These are phyloP conservation scores for Dissostichus mawsoni DNA, from an alignment of 2,113 vertebrate species.

Conservation along the genomic window DNA sequence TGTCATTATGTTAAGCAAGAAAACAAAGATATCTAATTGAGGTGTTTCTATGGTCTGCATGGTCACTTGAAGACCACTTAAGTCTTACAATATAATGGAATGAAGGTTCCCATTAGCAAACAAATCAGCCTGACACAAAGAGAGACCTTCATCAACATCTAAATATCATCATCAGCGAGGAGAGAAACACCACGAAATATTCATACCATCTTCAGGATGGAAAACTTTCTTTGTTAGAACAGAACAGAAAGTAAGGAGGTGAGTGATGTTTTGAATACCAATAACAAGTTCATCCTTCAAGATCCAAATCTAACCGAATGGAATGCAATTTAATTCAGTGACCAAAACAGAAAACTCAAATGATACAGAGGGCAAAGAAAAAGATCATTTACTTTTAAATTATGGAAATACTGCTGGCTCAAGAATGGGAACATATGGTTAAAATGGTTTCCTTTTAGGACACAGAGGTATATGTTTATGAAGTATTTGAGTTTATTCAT, in stretches of 20 bases:
- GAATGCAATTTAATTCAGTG: not conserved
- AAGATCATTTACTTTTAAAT: not conserved
- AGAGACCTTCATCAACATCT: not conserved
- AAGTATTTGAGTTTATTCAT: too few species aligned
- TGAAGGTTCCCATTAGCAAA: not conserved
- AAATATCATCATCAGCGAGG: not conserved
- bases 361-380: not conserved
- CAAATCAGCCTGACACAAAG: not conserved
- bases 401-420: not conserved
- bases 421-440: not conserved
- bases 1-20: too few species aligned
- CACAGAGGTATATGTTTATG: too few species aligned
- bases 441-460: not conserved
- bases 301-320: not conserved
- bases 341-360: not conserved
- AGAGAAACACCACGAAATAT: not conserved
- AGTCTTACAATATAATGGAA: not conserved
- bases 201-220: not conserved
- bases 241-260: not conserved
- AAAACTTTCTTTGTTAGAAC: not conserved
- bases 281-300: too few species aligned
- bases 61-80: too few species aligned
- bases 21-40: too few species aligned
- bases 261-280: not conserved
- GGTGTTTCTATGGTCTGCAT: too few species aligned